Evolutionary conservation across 1,140 invertebrate genomes (phyloP).

Genomic region (Drosophila erecta): DNA sequence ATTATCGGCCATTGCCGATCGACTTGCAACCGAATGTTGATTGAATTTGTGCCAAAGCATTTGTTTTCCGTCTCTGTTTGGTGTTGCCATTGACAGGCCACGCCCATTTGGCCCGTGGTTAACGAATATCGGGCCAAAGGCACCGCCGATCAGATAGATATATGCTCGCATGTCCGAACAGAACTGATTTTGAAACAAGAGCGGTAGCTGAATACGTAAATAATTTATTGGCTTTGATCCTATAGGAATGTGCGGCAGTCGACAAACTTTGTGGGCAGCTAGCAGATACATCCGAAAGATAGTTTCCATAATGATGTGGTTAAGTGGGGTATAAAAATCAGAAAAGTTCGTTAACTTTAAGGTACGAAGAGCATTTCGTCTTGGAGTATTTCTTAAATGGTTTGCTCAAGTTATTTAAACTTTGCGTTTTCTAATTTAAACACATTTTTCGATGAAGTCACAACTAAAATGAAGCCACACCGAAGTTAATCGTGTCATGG

Average conservation of each 20-base stretch:
- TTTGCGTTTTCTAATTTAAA: too few species aligned
- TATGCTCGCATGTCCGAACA: constrained; percentile 1
- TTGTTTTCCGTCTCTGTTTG: constrained; percentile 45
- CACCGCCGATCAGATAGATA: constrained; percentile 49
- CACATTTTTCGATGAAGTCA: background rate
- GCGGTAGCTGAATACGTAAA: constrained; percentile 32
- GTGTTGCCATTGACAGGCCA: constrained; percentile 53
- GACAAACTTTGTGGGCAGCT: constrained; percentile 26
- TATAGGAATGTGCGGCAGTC: constrained; percentile 44
- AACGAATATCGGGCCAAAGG: constrained; percentile 21
- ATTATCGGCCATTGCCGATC: constrained; percentile 65
- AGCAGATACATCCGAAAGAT: constrained; percentile 43
- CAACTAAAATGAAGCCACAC: background rate
- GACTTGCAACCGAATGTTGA: constrained; percentile 77
- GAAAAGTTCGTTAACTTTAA: background rate
- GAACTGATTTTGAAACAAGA: constrained; percentile 48
- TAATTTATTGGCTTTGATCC: constrained; percentile 48
- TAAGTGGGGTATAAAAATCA: too few species aligned
- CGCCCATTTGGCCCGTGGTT: constrained; percentile 58
- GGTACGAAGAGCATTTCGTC: too few species aligned
- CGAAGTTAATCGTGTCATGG: background rate
- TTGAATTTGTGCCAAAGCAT: constrained; percentile 78
- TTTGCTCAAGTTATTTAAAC: too few species aligned
- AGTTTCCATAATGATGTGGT: background rate
- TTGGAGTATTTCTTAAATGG: background rate